phyloP scores from a whole-genome alignment of 2,797 vertebrate genomes.

The Xenopus petersii region DNA sequence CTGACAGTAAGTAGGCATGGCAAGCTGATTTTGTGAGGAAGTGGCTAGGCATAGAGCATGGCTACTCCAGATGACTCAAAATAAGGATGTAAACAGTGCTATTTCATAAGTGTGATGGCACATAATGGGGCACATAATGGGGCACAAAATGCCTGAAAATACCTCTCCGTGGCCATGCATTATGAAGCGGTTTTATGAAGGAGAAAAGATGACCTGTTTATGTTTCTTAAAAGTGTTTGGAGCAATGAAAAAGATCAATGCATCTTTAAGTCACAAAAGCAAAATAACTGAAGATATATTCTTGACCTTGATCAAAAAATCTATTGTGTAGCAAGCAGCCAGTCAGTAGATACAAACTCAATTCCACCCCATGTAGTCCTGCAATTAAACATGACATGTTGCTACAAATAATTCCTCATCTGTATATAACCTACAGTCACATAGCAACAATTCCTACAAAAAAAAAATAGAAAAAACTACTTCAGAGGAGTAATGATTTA shows the following conservation, averaged over 20 bases:
- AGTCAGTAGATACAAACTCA: conserved; percentile 5
- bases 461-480: conserved; percentile 25
- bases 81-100: no score
- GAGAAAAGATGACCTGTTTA: background rate
- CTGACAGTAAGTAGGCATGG: no score
- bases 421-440: conserved; percentile 42
- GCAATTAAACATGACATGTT: conserved; percentile 32
- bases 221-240: background rate
- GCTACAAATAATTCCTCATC: conserved; percentile 39
- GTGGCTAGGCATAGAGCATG: no score
- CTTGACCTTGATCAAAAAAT: conserved; percentile 30
- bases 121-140: no score
- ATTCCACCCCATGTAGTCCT: conserved; percentile 11
- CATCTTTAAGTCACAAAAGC: conserved; percentile 14
- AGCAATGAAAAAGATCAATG: background rate
- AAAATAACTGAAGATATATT: conserved; percentile 29
- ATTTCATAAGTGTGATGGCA: no score
- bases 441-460: conserved; percentile 35
- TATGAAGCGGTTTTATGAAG: no score
- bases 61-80: no score
- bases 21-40: no score
- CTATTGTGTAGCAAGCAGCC: background rate
- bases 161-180: no score
- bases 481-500: conserved; percentile 46
- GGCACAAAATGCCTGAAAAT: no score